Conservation (phyloP, 1,140 invertebrate species). For the Drosophila hydei region DNA sequence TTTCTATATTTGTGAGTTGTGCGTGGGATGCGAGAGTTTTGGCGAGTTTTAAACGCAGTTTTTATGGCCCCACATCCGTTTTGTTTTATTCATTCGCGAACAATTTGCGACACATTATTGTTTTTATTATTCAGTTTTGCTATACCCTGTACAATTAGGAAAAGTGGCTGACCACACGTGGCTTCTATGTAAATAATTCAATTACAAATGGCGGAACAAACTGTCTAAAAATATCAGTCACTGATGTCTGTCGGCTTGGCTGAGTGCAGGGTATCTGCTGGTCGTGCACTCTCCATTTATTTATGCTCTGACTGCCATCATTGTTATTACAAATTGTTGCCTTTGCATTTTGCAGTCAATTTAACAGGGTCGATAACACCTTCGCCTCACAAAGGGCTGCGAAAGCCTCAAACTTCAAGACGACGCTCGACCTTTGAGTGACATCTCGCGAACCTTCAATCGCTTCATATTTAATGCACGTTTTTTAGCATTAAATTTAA, state of each 20-base stretch:
- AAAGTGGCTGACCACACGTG: background rate
- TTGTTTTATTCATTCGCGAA: constrained; percentile 79
- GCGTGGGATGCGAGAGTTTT: constrained; percentile 36
- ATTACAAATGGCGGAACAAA: too few relatives aligned
- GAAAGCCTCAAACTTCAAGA: constrained; percentile 10
- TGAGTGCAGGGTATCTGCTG: background rate
- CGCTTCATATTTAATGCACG: constrained; percentile 27
- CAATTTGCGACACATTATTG: constrained; percentile 80
- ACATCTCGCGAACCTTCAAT: constrained; percentile 4
- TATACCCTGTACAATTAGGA: constrained; percentile 14
- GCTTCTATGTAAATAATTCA: too few relatives aligned
- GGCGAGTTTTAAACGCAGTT: constrained; percentile 71
- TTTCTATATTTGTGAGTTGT: constrained; percentile 21
- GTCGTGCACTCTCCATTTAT: background rate
- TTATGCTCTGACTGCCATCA: constrained; percentile 6
- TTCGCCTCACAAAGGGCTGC: constrained; percentile 1
- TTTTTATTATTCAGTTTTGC: constrained; percentile 71
- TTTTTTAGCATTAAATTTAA: constrained; percentile 44
- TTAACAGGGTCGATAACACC: constrained; percentile 48
- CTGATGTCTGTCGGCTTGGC: too few relatives aligned
- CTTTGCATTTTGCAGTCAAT: constrained; percentile 63
- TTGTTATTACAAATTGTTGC: constrained; percentile 37
- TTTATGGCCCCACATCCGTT: constrained; percentile 76
- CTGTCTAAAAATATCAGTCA: too few relatives aligned
- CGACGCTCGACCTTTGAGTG: constrained; percentile 6